phyloP scores from a whole-genome alignment of 2,888 invertebrate genomes.

The Tetheella fluctuosa region DNA sequence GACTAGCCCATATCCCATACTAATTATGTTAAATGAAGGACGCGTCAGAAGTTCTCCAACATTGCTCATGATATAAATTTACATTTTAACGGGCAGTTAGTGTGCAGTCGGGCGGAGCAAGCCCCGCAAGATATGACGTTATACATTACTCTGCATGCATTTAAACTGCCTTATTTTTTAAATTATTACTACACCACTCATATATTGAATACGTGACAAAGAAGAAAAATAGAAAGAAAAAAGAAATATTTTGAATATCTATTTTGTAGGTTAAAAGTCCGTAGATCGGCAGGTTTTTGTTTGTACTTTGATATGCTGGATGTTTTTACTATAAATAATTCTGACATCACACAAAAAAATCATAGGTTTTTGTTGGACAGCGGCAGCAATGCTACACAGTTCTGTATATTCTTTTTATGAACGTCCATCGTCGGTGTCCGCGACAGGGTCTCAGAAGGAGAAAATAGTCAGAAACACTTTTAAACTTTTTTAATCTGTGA shows the following conservation, averaged over 20 bases:
- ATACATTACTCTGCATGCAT: constrained; percentile 53
- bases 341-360: too few relatives aligned
- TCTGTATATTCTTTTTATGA: constrained; percentile 18
- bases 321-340: too few relatives aligned
- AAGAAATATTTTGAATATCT: too few relatives aligned
- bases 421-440: constrained; percentile 15
- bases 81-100: constrained; percentile 57
- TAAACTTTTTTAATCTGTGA: constrained; percentile 62
- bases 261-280: too few relatives aligned
- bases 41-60: constrained; percentile 36
- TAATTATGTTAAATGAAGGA: constrained; percentile 43
- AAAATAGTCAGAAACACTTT: constrained; percentile 48
- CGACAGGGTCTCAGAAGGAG: constrained; percentile 25
- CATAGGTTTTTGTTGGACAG: too few relatives aligned
- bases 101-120: constrained; percentile 48
- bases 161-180: constrained; percentile 58
- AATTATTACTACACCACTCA: constrained; percentile 37
- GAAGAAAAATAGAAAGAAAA: too few relatives aligned
- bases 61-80: constrained; percentile 55
- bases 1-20: constrained; percentile 27
- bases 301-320: constrained; percentile 26
- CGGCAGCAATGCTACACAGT: constrained; percentile 6
- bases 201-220: constrained; percentile 38
- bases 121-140: constrained; percentile 49
- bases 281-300: too few relatives aligned